These are phyloP conservation scores for Polydrusus tereticollis DNA, from an alignment of 2,888 invertebrate species.

Conservation along the genomic window DNA sequence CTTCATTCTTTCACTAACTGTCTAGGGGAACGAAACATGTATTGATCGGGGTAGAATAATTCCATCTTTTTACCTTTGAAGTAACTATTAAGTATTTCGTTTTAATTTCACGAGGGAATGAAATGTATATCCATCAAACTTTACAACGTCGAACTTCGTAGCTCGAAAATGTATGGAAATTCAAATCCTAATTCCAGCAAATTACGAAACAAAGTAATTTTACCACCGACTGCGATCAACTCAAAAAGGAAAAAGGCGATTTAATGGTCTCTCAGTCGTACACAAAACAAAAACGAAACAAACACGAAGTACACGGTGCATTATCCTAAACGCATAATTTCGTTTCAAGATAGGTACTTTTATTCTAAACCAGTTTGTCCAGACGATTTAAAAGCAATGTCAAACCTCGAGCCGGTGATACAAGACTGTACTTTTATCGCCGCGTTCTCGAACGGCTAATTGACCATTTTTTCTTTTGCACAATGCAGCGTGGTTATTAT, in stretches of 20 bases:
- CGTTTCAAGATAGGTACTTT: conserved; percentile 29
- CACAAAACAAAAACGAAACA: conserved; percentile 15
- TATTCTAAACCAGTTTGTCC: conserved; percentile 35
- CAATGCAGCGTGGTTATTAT: conserved; percentile 41
- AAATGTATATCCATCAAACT: no score
- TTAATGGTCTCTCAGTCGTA: conserved; percentile 10
- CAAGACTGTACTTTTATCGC: conserved; percentile 36
- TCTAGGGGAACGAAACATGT: no score
- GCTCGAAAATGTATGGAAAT: not conserved
- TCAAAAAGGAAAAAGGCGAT: conserved; percentile 17
- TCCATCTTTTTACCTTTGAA: no score
- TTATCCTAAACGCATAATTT: conserved; percentile 42
- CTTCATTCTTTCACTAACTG: no score
- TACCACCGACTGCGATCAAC: conserved; percentile 16
- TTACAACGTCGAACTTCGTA: no score
- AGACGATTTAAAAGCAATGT: conserved; percentile 38
- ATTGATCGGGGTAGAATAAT: no score
- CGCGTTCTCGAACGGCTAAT: conserved; percentile 41
- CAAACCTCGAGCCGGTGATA: conserved; percentile 29
- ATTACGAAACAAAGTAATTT: conserved; percentile 29
- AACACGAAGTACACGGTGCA: conserved; percentile 31
- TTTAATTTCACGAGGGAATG: no score
- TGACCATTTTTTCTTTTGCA: conserved; percentile 47
- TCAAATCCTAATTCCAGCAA: not conserved
- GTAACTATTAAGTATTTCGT: no score